These are phyloP conservation scores for Prietella phreatophila DNA, from an alignment of 2,113 vertebrate genomes.

Conservation along the genomic window DNA sequence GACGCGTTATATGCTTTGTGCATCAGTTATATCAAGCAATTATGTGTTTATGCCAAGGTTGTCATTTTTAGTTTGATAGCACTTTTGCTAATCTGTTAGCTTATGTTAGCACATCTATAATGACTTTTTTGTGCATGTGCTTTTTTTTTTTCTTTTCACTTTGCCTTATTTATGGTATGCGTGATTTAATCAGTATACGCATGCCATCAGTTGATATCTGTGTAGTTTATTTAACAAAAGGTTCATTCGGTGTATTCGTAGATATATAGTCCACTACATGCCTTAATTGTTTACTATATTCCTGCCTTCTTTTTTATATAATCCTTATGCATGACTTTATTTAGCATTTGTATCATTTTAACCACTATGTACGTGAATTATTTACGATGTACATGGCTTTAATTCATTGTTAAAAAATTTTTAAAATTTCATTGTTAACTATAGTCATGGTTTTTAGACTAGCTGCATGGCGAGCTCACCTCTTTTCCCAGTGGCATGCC, in stretches of 20 bases:
- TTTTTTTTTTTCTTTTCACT: not conserved
- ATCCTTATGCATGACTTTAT: not conserved
- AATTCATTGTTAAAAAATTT: no score
- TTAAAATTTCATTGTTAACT: not conserved
- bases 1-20: not conserved
- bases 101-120: no score
- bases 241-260: not conserved
- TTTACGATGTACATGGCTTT: not conserved
- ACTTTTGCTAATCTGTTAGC: not conserved
- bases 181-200: no score
- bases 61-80: not conserved
- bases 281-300: not conserved
- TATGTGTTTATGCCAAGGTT: not conserved
- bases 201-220: no score
- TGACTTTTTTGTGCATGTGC: no score
- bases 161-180: not conserved
- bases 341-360: not conserved
- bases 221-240: no score
- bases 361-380: not conserved
- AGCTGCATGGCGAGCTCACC: slow-evolving; percentile 68
- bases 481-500: slow-evolving; percentile 98
- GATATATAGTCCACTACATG: not conserved
- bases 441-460: not conserved
- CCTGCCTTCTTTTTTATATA: not conserved
- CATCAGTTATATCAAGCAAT: not conserved